A percentile compares a stretch with the other conserved stretches of the same genome.
These are phyloP conservation scores for mouse (Mus musculus) DNA, from an alignment of 2,113 vertebrate species.

Conservation along the genomic window GRCm39 chr4:139759501-139760000, in stretches of 20 bases:
- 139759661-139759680: fast-evolving
- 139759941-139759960: constrained; percentile 14
- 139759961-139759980: constrained; percentile 53
- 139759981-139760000: background rate
- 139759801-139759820: background rate
- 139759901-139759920: background rate
- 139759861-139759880: background rate
- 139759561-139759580: background rate
- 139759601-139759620: background rate
- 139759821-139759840: background rate
- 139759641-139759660: too few relatives aligned
- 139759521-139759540: background rate
- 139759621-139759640: background rate
- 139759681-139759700: background rate
- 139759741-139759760: background rate
- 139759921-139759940: background rate
- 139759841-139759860: constrained; percentile 24
- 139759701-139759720: background rate
- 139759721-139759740: background rate
- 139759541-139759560: background rate
- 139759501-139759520: too few relatives aligned
- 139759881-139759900: background rate
- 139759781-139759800: too few relatives aligned
- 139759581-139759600: background rate
- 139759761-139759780: background rate